Evolutionary conservation across 2,797 vertebrate species (phyloP).

Genomic region (Sebastes umbrosus): DNA sequence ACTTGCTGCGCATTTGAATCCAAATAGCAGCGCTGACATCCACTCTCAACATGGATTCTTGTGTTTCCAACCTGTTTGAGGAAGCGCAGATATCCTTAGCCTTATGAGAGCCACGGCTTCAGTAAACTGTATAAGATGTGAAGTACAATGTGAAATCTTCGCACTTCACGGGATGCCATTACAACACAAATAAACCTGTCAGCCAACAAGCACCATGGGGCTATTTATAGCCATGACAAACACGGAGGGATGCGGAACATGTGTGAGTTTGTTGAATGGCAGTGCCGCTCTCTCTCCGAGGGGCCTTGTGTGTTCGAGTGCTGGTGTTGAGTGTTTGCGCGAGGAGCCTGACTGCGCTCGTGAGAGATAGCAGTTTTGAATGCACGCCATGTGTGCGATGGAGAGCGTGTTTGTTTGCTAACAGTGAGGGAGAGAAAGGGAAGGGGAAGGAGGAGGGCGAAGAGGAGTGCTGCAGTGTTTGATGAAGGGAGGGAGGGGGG

Average conservation of each 20-base stretch:
- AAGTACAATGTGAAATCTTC: constrained; percentile 5
- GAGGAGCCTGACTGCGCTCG: constrained; percentile 41
- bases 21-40: constrained; percentile 14
- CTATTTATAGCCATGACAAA: constrained; percentile 72
- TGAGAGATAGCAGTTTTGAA: constrained; percentile 58
- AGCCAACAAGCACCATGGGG: constrained; percentile 26
- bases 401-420: constrained; percentile 58
- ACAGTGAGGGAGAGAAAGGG: constrained; percentile 21
- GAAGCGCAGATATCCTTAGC: not conserved
- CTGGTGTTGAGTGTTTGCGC: constrained; percentile 40
- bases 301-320: constrained; percentile 46
- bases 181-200: constrained; percentile 69
- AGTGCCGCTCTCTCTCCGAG: constrained; percentile 1
- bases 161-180: constrained; percentile 49
- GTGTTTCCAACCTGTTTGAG: not conserved
- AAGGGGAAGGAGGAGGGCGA: not conserved
- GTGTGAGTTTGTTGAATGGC: constrained; percentile 55
- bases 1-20: constrained; percentile 31
- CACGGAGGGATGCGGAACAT: constrained; percentile 59
- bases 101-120: not conserved
- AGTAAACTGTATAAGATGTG: not conserved
- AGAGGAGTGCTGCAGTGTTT: constrained; percentile 48
- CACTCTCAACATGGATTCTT: not conserved
- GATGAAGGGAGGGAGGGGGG: not conserved
- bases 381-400: constrained; percentile 41